Evolutionary conservation across 2,113 vertebrate species (phyloP), one percentile per base, ranked within the genome.

Genomic region (Syngnathus floridae): DNA sequence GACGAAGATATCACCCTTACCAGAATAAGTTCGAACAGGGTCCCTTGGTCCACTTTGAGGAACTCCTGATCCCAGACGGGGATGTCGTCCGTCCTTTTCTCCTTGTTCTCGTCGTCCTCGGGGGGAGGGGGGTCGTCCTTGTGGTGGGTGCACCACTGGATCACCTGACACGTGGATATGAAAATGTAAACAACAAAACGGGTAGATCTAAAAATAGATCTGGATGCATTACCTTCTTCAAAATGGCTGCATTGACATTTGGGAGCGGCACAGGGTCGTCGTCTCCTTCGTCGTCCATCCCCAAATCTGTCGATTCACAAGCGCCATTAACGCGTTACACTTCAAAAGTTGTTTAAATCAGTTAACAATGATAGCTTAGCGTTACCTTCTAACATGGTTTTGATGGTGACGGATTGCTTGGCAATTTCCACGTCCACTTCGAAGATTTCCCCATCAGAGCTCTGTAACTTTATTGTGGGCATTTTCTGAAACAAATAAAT

Each of bases 41-140:
- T 99, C 82, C 97, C 97, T 80, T 99, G 97, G 90, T 99, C 97
- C 82, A 99, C 97, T 92, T 99, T 99, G 74, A 99, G 94, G 86
- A 99, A 99, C 87, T 99, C 97, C 85, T 99, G 97, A 89, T 99
- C 96, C 96, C 97, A 99, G 60, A 99, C 97, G 51, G 97, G 97
- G 83, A 99, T 99, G 85, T 99, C 97, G 76, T 99, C 96, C 41
- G 97, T 99, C 86, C 96, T 93, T 78, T 99, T 99, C 73, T 99
- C 97, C 88, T 99, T 99, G 90, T 99, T 99, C 85, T 99, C 96
- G 73, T 99, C 97, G 37, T 99, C 97, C 84, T 99, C 97, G 9
- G 95, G 95, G 60, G 95, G 95, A 90, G 96, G 97, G 22, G 97
- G 97, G 78, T 99, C 97, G 79, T 99, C 97, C 91, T 99, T 99